Base-by-base conservation (phyloP, 2,888 invertebrate genomes). In the Xestoiulus laeticollis region DNA sequence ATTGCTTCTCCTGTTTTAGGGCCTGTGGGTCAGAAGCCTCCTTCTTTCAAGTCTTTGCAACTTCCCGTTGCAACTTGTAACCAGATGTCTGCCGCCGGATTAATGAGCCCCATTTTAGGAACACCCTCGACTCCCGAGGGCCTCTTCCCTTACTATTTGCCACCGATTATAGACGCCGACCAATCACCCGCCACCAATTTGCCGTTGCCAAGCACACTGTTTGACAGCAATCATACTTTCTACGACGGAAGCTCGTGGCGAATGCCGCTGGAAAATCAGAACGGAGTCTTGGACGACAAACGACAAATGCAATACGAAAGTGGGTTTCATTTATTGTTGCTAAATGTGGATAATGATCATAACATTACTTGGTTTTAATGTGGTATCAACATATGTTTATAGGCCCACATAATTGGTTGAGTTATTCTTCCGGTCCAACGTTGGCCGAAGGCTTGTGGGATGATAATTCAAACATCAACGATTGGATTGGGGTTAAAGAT, bases 11-110 rank as follows among this genome's bases (percentile, higher is more conserved):
- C 33, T 12, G n/a, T 85, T 26, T 85, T 78, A 87, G 87, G 87
- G 14, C 87, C 87, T 16, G 87, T 87, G 68, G 87, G 87, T 22
- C 87, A 87, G 44, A 87, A 82, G 26, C 87, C 87, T 19, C 53
- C 86, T 30, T 87, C 78, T 5, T 87, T 33, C 78, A 87, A 78
- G 22, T 59, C 87, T 38, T 19, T 87, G 26, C 87, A 48, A 8
- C 48, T 59, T 33, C 53, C 53, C 0, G 30, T 30, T 14, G 0
- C 78, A 14, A 0, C 78, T 86, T 53, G 86, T 12, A 86, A 86
- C 59, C 26, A 22, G 30, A 16, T 16, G 10, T 26, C 85, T 43
- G 38, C 22, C 12, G 44, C 85, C 26, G 85, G 85, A 22, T 48
- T 85, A 38, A 26, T 38, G 16, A 48, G 43, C 33, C 85, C 85